These are phyloP conservation scores for Delichon dasypus DNA, from an alignment of 2,797 vertebrate genomes.

Conservation along the genomic window DNA sequence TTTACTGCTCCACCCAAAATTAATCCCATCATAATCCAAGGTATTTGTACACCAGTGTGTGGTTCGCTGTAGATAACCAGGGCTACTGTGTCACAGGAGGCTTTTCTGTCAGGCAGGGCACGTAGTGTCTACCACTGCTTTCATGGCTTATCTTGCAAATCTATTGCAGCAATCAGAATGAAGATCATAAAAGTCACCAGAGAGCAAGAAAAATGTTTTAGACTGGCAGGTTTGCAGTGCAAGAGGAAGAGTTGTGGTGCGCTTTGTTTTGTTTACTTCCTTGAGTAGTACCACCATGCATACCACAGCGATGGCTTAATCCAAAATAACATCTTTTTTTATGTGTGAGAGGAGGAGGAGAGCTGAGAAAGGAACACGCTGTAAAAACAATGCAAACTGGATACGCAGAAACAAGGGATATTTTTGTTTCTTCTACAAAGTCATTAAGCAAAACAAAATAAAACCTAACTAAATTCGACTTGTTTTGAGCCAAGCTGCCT, in stretches of 20 bases:
- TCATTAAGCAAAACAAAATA: neutral
- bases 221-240: neutral
- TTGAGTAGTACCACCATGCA: neutral
- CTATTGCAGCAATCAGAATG: neutral
- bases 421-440: constrained; percentile 7
- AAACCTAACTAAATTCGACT: neutral
- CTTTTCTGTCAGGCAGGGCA: neutral
- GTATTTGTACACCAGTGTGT: neutral
- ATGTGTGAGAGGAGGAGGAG: neutral
- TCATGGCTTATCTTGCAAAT: neutral
- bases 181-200: neutral
- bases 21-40: neutral
- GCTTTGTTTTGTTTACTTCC: neutral
- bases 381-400: constrained; percentile 11
- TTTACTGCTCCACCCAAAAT: constrained; percentile 28
- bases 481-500: neutral
- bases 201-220: neutral
- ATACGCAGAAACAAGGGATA: neutral
- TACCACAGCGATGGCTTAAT: neutral
- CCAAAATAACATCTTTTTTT: neutral
- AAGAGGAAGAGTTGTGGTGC: neutral
- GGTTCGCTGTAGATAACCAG: neutral
- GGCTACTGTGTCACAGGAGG: neutral
- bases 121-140: neutral
- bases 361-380: neutral